A percentile compares a stretch with the other conserved stretches of the same genome.
Evolutionary conservation across 2,113 vertebrate species (phyloP).

Genomic region (Callithrix jacchus): DNA sequence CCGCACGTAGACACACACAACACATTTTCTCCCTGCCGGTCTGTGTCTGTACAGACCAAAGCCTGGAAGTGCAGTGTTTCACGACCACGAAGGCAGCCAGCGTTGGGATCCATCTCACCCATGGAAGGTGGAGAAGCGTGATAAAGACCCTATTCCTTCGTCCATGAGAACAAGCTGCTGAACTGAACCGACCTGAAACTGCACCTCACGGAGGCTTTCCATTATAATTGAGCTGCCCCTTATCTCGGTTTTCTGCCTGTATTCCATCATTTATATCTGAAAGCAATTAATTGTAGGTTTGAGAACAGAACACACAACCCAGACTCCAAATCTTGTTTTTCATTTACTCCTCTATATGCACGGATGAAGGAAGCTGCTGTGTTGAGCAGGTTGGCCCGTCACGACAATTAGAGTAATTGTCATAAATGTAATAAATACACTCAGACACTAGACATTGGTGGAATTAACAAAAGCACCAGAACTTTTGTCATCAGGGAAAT

Average conservation of each 20-base stretch:
- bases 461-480: background rate
- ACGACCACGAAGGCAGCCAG: background rate
- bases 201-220: background rate
- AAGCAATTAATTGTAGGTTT: background rate
- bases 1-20: background rate
- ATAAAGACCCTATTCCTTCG: background rate
- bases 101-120: background rate
- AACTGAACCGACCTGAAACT: background rate
- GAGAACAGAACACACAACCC: background rate
- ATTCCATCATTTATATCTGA: background rate
- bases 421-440: background rate
- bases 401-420: background rate
- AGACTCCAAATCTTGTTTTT: background rate
- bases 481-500: background rate
- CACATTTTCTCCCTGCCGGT: background rate
- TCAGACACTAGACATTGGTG: background rate
- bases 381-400: background rate
- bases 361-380: background rate
- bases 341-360: background rate
- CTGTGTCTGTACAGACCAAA: background rate
- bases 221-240: background rate
- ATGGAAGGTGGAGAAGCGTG: background rate
- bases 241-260: background rate
- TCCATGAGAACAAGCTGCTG: fast-evolving
- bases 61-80: background rate